Conservation (phyloP, 1,140 invertebrate species). For the Aphidius gifuensis region DNA sequence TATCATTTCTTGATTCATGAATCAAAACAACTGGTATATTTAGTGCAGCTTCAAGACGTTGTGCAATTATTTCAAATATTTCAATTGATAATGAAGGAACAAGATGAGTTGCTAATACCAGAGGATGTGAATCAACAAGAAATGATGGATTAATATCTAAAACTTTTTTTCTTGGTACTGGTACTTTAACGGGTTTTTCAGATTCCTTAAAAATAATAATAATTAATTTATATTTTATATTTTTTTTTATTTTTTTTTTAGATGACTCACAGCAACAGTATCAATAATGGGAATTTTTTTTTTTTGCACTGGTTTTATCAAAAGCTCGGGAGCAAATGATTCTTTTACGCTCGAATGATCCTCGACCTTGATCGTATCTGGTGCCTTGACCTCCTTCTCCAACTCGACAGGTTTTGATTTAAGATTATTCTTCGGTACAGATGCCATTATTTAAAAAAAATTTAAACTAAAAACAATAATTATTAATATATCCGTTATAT, state of each 20-base stretch:
- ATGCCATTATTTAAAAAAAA: slow-evolving; percentile 14
- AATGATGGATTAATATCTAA: slow-evolving; percentile 9
- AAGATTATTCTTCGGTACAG: neutral
- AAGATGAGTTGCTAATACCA: slow-evolving; percentile 56
- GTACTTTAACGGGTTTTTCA: slow-evolving; percentile 22
- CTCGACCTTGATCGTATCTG: neutral
- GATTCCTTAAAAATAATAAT: neutral
- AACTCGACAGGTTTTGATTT: neutral
- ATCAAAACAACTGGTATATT: slow-evolving; percentile 49
- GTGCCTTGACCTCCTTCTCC: slow-evolving; percentile 22
- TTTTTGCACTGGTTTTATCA: neutral
- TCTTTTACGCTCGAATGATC: neutral
- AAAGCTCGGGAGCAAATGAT: neutral
- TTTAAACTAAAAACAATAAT: neutral
- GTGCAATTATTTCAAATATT: slow-evolving; percentile 53
- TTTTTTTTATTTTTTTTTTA: neutral
- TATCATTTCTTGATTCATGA: slow-evolving; percentile 53
- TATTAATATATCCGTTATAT: neutral
- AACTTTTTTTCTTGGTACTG: slow-evolving; percentile 23
- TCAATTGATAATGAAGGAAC: slow-evolving; percentile 56
- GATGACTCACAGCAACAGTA: slow-evolving; percentile 16
- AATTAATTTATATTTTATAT: neutral
- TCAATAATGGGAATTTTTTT: slow-evolving; percentile 30
- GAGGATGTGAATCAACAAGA: slow-evolving; percentile 28
- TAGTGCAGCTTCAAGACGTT: slow-evolving; percentile 53